A percentile compares a stretch with the other conserved stretches of the same genome.
Conservation (phyloP, 2,797 vertebrate species). For the Thunnus albacares region DNA sequence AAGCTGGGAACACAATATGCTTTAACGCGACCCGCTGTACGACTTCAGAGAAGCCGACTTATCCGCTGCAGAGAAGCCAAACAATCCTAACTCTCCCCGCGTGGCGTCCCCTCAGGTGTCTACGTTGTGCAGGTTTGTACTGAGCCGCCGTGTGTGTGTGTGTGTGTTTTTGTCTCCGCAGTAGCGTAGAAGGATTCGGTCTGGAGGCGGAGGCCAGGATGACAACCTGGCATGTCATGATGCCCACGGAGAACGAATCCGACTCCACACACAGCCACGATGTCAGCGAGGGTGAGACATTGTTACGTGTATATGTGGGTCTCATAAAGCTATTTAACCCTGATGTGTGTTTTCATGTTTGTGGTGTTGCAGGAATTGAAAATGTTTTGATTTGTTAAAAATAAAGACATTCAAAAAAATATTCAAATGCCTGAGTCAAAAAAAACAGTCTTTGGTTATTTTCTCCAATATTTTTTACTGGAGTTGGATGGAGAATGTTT, state of each 20-base stretch:
- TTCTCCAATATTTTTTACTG: no score
- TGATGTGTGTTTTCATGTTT: not conserved
- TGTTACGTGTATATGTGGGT: not conserved
- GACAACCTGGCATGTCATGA: conserved; percentile 99
- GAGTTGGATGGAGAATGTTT: no score
- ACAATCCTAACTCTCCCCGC: not conserved
- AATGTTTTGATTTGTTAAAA: no score
- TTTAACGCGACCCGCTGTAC: conserved; percentile 4
- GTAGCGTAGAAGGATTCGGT: conserved; percentile 96
- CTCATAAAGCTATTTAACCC: not conserved
- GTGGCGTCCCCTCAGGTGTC: not conserved
- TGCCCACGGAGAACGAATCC: conserved; percentile 92
- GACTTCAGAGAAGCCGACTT: not conserved
- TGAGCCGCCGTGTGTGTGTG: conserved; percentile 35
- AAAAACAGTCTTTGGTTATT: no score
- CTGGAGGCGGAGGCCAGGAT: conserved; percentile 98
- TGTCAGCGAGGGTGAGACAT: conserved; percentile 92
- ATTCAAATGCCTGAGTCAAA: no score
- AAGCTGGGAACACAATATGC: conserved; percentile 31
- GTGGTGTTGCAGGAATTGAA: not conserved
- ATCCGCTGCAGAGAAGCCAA: conserved; percentile 1
- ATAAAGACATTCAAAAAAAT: no score
- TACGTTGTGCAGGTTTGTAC: not conserved
- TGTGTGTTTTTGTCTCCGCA: conserved; percentile 72
- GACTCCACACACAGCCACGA: conserved; percentile 93